Evolutionary conservation across 2,888 invertebrate genomes (phyloP).

Genomic region (Bellardia bayeri): DNA sequence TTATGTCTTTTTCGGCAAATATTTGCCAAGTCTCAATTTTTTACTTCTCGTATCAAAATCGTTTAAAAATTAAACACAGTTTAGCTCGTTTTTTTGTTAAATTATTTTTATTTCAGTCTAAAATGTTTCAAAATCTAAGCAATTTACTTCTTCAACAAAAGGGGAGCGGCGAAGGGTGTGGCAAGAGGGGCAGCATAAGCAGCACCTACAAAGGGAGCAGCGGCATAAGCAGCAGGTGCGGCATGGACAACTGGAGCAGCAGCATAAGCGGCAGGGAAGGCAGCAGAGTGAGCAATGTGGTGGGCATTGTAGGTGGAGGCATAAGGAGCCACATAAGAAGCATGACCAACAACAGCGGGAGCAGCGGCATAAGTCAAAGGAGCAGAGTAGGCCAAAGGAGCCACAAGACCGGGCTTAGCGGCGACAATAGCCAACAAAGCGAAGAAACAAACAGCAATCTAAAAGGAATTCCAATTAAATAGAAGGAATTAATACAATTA

Average conservation of each 20-base stretch:
- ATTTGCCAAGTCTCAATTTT: no score
- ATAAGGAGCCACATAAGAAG: conserved; percentile 80
- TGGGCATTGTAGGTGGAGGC: conserved; percentile 80
- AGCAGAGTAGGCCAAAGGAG: conserved; percentile 77
- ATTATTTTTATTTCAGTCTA: conserved; percentile 14
- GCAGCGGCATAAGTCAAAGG: conserved; percentile 78
- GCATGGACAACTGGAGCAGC: conserved; percentile 65
- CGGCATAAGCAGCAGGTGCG: conserved; percentile 78
- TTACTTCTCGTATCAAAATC: no score
- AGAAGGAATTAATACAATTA: background rate
- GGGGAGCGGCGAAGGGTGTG: conserved; percentile 66
- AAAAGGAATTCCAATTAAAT: conserved; percentile 5
- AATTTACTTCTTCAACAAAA: conserved; percentile 68
- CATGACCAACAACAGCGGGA: conserved; percentile 76
- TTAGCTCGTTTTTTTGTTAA: background rate
- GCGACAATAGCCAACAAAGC: conserved; percentile 79
- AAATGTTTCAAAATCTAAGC: conserved; percentile 21
- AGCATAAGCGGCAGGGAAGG: conserved; percentile 70
- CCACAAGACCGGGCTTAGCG: conserved; percentile 77
- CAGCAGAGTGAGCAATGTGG: conserved; percentile 79
- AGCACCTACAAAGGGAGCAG: conserved; percentile 73
- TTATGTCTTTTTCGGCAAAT: no score
- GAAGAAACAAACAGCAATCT: conserved; percentile 80
- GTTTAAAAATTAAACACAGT: background rate
- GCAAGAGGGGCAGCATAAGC: conserved; percentile 68